Percentiles rank a stretch among this genome's conserved stretches.
Conservation (phyloP, 2,888 invertebrate species). For the Sminthurinus aureus region DNA sequence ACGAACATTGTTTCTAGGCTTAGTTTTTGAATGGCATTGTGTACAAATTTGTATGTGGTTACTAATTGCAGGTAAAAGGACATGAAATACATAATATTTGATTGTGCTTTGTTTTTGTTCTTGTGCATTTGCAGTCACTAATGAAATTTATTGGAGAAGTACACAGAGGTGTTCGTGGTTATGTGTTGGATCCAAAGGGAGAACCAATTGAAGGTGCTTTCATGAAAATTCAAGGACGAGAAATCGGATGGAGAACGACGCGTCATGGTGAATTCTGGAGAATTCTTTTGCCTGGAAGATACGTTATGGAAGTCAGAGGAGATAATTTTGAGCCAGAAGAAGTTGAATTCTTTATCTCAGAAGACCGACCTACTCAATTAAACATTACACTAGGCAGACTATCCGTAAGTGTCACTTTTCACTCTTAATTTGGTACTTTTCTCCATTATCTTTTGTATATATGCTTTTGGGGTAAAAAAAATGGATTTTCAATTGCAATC, state of each 20-base stretch:
- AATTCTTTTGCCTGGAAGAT: constrained; percentile 84
- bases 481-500: no score
- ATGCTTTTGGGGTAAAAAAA: no score
- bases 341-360: constrained; percentile 84
- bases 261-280: constrained; percentile 96
- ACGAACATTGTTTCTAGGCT: constrained; percentile 56
- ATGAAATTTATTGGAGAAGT: constrained; percentile 85
- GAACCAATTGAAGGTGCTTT: constrained; percentile 81
- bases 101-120: not conserved
- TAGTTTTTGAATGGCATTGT: no score
- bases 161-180: constrained; percentile 88
- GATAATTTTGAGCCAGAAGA: constrained; percentile 85
- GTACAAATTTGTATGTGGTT: not conserved
- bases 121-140: constrained; percentile 75
- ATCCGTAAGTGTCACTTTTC: constrained; percentile 70
- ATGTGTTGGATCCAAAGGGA: constrained; percentile 77
- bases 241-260: constrained; percentile 85
- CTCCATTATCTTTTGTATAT: not conserved
- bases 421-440: not conserved
- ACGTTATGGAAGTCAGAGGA: constrained; percentile 84
- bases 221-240: constrained; percentile 80
- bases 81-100: not conserved
- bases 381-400: constrained; percentile 82
- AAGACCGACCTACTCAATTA: constrained; percentile 82
- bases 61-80: not conserved